Conservation (phyloP, 2,888 invertebrate genomes). For the Agonum fuliginosum region DNA sequence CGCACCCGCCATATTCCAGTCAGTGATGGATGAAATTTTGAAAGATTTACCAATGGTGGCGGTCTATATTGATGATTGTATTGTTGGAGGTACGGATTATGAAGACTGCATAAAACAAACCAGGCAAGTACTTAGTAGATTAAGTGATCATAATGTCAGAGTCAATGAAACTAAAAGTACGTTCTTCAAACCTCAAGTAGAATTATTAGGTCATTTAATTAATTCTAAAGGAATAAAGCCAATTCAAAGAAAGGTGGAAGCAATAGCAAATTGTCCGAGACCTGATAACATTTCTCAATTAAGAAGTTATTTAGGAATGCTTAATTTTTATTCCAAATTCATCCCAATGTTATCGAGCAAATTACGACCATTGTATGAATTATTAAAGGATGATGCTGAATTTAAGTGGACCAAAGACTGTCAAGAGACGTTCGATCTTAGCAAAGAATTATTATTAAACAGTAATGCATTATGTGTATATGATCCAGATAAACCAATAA, state of each 20-base stretch:
- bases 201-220: conserved; percentile 19
- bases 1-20: conserved; percentile 21
- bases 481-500: neutral
- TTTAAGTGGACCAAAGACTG: neutral
- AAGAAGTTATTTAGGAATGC: neutral
- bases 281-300: neutral
- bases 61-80: conserved; percentile 3
- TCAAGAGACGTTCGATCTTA: neutral
- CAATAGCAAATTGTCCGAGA: neutral
- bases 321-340: conserved; percentile 11
- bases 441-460: neutral
- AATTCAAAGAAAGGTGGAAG: neutral
- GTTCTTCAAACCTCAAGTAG: neutral
- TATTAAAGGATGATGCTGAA: neutral
- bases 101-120: neutral
- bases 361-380: too few relatives aligned
- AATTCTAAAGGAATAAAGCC: neutral
- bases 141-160: conserved; percentile 60
- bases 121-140: conserved; percentile 13
- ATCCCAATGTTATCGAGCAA: neutral
- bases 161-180: neutral
- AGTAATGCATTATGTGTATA: neutral
- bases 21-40: conserved; percentile 56
- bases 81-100: neutral
- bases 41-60: neutral